Percentiles rank a stretch among this genome's conserved stretches.
phyloP scores from a whole-genome alignment of 2,113 vertebrate genomes.

The Campylomormyrus tamandua region DNA sequence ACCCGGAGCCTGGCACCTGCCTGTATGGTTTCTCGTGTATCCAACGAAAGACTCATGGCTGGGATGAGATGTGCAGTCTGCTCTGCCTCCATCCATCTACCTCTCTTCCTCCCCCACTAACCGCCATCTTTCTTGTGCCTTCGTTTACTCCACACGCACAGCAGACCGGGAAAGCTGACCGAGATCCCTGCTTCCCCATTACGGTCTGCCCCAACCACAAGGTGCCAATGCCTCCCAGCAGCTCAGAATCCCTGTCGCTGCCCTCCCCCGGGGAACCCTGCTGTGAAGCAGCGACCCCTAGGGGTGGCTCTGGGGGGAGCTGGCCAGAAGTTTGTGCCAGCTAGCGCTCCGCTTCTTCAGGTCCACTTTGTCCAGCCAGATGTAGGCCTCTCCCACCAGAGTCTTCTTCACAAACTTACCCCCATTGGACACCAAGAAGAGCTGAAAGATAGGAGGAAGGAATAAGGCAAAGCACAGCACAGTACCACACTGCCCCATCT shows the following conservation, averaged over 20 bases:
- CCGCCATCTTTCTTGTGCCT: background rate
- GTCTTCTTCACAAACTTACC: slow-evolving; percentile 99
- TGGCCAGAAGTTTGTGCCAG: slow-evolving; percentile 97
- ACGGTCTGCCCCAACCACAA: background rate
- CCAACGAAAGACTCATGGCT: background rate
- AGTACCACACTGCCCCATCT: background rate
- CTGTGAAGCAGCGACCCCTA: slow-evolving; percentile 35
- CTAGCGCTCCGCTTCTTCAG: slow-evolving; percentile 92
- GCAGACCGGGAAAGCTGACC: background rate
- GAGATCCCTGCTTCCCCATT: background rate
- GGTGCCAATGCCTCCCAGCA: background rate
- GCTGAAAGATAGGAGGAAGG: slow-evolving; percentile 53
- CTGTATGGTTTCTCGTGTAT: background rate
- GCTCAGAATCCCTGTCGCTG: background rate
- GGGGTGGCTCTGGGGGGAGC: slow-evolving; percentile 79
- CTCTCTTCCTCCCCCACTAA: background rate
- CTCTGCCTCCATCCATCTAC: background rate
- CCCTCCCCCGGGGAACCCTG: background rate
- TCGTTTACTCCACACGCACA: background rate
- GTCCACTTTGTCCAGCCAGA: slow-evolving; percentile 98
- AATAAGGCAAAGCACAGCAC: background rate
- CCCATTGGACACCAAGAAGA: slow-evolving; percentile 92
- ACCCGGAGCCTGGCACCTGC: background rate
- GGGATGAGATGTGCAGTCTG: background rate
- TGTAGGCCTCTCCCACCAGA: slow-evolving; percentile 93